Percentiles rank a stretch among this genome's conserved stretches.
These are phyloP conservation scores for Cryptoprocta ferox DNA, from an alignment of 2,797 vertebrate species.

Conservation along the genomic window DNA sequence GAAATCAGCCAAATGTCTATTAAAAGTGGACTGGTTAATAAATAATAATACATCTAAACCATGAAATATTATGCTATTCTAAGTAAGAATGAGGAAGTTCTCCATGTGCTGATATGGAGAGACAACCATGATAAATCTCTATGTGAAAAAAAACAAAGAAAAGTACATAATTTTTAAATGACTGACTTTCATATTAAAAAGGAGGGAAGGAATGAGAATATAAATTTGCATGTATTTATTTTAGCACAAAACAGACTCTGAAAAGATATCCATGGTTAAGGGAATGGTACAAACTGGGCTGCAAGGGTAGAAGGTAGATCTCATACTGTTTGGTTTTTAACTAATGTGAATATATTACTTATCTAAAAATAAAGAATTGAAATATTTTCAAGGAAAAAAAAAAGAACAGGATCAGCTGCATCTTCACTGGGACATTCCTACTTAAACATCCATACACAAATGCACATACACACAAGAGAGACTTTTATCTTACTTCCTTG, in stretches of 20 bases:
- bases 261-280: neutral
- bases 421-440: neutral
- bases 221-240: neutral
- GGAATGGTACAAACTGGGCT: neutral
- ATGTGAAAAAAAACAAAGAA: neutral
- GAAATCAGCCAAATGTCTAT: neutral
- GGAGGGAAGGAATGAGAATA: neutral
- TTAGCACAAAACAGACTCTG: slow-evolving; percentile 6
- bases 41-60: slow-evolving; percentile 11
- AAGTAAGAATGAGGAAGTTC: slow-evolving; percentile 1
- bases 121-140: neutral
- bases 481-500: neutral
- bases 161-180: neutral
- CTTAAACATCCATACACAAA: neutral
- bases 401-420: neutral
- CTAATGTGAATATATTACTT: neutral
- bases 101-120: neutral
- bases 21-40: neutral
- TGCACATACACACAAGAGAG: neutral
- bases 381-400: neutral
- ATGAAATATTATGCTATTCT: neutral
- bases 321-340: neutral
- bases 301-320: neutral
- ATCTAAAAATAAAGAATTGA: neutral
- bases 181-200: neutral